Conservation (phyloP, 2,888 invertebrate species). For the Frankliniella fusca region DNA sequence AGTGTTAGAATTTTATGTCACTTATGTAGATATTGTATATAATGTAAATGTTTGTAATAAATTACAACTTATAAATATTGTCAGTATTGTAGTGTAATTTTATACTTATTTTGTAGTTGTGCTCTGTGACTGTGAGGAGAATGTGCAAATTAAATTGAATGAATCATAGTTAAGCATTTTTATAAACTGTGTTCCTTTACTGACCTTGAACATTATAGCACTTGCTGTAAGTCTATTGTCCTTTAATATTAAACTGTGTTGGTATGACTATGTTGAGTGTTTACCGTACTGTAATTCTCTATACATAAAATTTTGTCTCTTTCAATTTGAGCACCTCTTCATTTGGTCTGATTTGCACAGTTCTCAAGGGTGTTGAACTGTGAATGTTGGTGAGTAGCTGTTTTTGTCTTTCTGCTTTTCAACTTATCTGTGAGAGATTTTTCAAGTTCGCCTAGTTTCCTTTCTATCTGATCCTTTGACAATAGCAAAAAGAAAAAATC, state of each 20-base stretch:
- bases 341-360: conserved; percentile 15
- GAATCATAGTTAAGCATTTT: conserved; percentile 23
- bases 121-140: conserved; percentile 20
- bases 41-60: conserved; percentile 20
- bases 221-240: not conserved
- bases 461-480: not conserved
- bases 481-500: not conserved
- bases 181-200: conserved; percentile 1
- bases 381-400: not conserved
- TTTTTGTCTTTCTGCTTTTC: not conserved
- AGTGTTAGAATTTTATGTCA: conserved; percentile 25
- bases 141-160: conserved; percentile 21
- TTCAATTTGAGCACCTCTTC: conserved; percentile 2
- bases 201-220: not conserved
- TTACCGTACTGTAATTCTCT: not conserved
- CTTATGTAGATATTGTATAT: conserved; percentile 3
- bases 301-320: not conserved
- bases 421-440: not conserved
- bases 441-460: not conserved
- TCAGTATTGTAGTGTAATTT: conserved; percentile 25
- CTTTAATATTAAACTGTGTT: not conserved
- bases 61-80: conserved; percentile 25
- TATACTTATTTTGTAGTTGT: conserved; percentile 21
- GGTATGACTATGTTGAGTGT: not conserved
- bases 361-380: not conserved